Evolutionary conservation across 2,888 invertebrate genomes (phyloP), one percentile per base, ranked within the genome.

Genomic region (Theretra japonica): DNA sequence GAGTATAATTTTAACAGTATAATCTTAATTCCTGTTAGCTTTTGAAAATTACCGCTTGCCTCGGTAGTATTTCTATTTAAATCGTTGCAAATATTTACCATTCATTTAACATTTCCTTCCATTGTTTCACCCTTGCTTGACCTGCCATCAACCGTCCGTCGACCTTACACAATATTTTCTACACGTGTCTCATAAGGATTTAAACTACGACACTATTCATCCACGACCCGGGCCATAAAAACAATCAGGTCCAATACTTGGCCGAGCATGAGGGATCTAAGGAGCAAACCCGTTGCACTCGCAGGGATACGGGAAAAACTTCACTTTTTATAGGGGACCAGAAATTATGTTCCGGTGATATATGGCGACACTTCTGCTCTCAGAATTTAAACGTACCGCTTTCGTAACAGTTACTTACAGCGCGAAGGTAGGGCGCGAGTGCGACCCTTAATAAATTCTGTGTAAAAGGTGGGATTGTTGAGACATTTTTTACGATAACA

Each of bases 381-480:
- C 83, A 81, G 92, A 93, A 92, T 94, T 93, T 93, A 90, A 93
- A 92, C 93, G 91, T 86, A 77, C 86, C 88, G 86, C 86, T 91
- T 89, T 90, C 88, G 84, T 88, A 87, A 89, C 89, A 83, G 88
- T 90, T 90, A 90, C 91, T 91, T 88, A 90, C 88, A 86, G 88
- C 77, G 78, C 75, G 77, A 80, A 86, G 87, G 87, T 81, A 86
- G 86, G 89, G 89, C 82, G 86, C 79, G 85, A 86, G 83, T 86
- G 83, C 86, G 90, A 91, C 91, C 93, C 90, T 91, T 90, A 90
- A 93, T 93, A 93, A 93, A 93, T 94, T 92, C 82, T 81, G 83
- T 85, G 86, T 90, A 87, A 90, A 88, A 86, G 84, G 88, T 84
- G 82, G 83, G 77, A 86, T 57, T 41, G 48, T 60, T 70, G 60